Evolutionary conservation across 2,797 vertebrate genomes (phyloP).

Genomic region (Enteromius afrohamiltoni): DNA sequence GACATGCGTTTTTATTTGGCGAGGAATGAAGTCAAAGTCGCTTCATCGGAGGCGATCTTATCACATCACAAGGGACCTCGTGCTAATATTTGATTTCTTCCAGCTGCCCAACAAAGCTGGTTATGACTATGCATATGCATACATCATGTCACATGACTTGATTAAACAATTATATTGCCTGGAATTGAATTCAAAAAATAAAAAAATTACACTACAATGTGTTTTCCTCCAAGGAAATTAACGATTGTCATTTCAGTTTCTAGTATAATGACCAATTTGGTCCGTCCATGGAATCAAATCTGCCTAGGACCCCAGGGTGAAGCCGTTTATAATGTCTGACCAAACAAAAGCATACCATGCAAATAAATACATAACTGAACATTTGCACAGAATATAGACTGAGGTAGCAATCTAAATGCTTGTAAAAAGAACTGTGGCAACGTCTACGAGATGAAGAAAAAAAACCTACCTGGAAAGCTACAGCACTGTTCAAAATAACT

Average conservation of each 20-base stretch:
- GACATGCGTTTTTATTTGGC: slow-evolving; percentile 30
- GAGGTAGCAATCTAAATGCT: neutral
- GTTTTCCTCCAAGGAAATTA: neutral
- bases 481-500: too few relatives aligned
- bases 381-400: neutral
- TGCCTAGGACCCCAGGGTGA: neutral
- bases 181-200: neutral
- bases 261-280: neutral
- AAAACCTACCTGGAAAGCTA: too few relatives aligned
- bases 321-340: neutral
- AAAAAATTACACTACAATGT: neutral
- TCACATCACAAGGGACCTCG: slow-evolving; percentile 10
- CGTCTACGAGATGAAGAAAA: too few relatives aligned
- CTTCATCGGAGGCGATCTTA: slow-evolving; percentile 41
- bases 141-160: neutral
- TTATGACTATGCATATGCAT: slow-evolving; percentile 26
- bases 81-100: slow-evolving; percentile 48
- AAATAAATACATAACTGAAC: neutral
- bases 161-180: slow-evolving; percentile 2
- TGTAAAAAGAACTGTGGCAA: neutral
- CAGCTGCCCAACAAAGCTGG: slow-evolving; percentile 6
- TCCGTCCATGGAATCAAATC: neutral
- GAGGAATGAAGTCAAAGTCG: slow-evolving; percentile 20
- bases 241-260: neutral
- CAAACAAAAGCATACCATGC: neutral